A percentile compares a stretch with the other conserved stretches of the same genome.
Evolutionary conservation across 2,888 invertebrate genomes (phyloP).

Genomic region (Tanypteryx hageni): DNA sequence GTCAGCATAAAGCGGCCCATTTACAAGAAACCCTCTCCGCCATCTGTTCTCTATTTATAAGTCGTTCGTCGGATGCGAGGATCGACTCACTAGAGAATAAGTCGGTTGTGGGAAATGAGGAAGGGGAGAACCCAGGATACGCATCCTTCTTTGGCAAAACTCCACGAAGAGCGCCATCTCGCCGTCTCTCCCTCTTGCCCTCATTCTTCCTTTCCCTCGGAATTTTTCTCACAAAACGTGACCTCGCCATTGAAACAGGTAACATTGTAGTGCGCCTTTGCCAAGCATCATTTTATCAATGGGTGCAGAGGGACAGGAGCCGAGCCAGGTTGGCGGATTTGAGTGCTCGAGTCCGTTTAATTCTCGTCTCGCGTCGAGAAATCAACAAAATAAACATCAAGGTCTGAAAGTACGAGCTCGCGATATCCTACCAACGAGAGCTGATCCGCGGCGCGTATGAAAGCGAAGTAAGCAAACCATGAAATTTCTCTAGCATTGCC

Average conservation of each 20-base stretch:
- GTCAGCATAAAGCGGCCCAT: background rate
- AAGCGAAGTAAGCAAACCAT: no score
- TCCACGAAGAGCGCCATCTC: conserved; percentile 4
- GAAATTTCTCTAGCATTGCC: no score
- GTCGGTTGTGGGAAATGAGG: background rate
- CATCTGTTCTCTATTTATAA: conserved; percentile 35
- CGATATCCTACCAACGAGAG: no score
- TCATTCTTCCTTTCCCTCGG: background rate
- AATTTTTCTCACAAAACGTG: background rate
- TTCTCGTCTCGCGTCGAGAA: no score
- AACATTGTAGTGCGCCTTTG: background rate
- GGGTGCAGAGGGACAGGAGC: background rate
- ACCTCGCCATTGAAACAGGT: background rate
- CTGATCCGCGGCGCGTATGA: no score
- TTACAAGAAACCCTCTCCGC: background rate
- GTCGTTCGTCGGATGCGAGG: background rate
- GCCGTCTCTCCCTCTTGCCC: background rate
- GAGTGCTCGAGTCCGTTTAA: no score
- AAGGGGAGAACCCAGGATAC: background rate
- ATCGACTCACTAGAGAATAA: no score
- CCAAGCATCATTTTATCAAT: background rate
- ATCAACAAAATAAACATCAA: no score
- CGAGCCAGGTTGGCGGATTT: no score
- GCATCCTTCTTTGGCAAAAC: conserved; percentile 18
- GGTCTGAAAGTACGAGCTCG: no score